Conservation (phyloP, 2,797 vertebrate species). For the Notolepis coatsorum region DNA sequence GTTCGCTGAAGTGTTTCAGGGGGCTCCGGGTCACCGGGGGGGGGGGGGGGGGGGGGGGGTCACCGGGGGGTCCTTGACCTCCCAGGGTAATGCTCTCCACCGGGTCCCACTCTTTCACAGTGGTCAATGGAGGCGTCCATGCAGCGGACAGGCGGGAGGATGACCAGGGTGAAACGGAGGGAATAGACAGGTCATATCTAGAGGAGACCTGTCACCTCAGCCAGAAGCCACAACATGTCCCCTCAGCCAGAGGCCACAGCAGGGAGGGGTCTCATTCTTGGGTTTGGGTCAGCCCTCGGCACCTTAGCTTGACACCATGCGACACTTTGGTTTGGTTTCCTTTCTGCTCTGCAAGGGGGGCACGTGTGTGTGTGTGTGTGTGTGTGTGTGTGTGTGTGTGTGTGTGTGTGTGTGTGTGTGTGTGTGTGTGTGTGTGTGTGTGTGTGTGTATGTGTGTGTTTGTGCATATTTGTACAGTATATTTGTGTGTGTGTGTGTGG, state of each 20-base stretch:
- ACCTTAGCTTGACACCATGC: conserved; percentile 60
- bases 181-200: conserved; percentile 78
- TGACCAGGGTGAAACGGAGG: conserved; percentile 61
- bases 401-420: neutral
- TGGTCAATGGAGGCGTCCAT: conserved; percentile 82
- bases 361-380: conserved; percentile 5
- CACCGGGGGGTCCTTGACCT: conserved; percentile 72
- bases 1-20: conserved; percentile 61
- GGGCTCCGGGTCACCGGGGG: conserved; percentile 64
- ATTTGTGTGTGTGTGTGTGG: neutral
- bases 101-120: conserved; percentile 68
- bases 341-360: conserved; percentile 38
- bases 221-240: conserved; percentile 73
- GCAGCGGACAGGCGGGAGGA: conserved; percentile 74
- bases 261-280: conserved; percentile 66
- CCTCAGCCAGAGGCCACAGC: conserved; percentile 62
- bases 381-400: neutral
- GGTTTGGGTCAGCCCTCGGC: conserved; percentile 61
- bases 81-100: conserved; percentile 69
- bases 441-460: neutral
- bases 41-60: conserved; percentile 12
- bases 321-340: conserved; percentile 65
- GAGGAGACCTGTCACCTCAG: conserved; percentile 75
- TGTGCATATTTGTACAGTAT: neutral
- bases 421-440: conserved; percentile 1